Conservation (phyloP, 2,797 vertebrate species). For the Tragopan temminckii region DNA sequence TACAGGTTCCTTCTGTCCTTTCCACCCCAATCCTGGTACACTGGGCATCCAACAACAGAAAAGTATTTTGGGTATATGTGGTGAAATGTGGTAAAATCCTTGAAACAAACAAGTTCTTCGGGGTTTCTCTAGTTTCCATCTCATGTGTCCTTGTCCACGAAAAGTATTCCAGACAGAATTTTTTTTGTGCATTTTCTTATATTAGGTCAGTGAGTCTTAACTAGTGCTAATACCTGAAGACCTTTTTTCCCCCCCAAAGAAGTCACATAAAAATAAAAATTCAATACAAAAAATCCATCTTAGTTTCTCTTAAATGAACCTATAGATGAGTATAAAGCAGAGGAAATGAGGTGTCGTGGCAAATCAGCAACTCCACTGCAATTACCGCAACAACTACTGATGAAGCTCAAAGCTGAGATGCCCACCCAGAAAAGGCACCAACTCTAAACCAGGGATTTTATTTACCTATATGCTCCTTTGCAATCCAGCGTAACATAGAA, state of each 20-base stretch:
- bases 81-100: neutral
- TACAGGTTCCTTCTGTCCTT: neutral
- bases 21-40: neutral
- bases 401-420: fast-evolving
- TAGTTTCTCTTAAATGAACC: neutral
- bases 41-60: neutral
- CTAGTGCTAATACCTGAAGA: neutral
- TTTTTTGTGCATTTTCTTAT: neutral
- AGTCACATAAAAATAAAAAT: neutral
- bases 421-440: neutral
- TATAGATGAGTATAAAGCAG: neutral
- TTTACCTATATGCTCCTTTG: neutral
- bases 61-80: neutral
- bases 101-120: neutral
- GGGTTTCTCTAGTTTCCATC: neutral
- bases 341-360: neutral
- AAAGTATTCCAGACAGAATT: neutral
- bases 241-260: neutral
- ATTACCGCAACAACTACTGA: neutral
- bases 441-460: neutral
- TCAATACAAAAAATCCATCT: neutral
- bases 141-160: neutral
- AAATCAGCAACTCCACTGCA: neutral
- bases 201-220: neutral
- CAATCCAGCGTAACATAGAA: neutral